These are phyloP conservation scores for Smittia aterrima DNA, from an alignment of 2,888 invertebrate species.

Conservation along the genomic window DNA sequence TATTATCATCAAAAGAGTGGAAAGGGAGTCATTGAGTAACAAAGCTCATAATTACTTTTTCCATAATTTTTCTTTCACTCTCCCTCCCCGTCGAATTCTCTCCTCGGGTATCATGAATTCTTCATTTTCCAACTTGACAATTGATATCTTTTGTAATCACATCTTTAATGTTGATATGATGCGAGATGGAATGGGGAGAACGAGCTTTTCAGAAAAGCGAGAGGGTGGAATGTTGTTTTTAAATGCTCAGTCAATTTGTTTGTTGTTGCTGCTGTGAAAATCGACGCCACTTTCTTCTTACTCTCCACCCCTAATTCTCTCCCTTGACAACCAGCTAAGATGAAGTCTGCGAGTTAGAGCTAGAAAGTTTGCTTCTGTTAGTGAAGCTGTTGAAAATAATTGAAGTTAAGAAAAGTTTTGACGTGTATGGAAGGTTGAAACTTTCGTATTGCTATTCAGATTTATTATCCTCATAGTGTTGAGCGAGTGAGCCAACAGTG, in stretches of 20 bases:
- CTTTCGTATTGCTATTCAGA: neutral
- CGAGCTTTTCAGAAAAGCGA: neutral
- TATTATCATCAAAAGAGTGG: no score
- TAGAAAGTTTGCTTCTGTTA: neutral
- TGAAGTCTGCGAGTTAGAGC: neutral
- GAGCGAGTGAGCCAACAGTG: neutral
- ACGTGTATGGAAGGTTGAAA: neutral
- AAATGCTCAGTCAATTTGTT: neutral
- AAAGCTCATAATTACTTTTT: neutral
- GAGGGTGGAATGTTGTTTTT: slow-evolving; percentile 2
- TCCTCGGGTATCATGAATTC: neutral
- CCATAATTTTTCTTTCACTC: neutral
- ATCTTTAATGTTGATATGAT: neutral
- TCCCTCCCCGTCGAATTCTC: neutral
- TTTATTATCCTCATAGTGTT: no score
- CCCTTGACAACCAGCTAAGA: neutral
- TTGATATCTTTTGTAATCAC: slow-evolving; percentile 8
- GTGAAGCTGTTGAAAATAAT: neutral
- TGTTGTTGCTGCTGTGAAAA: slow-evolving; percentile 1
- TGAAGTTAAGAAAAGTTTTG: neutral
- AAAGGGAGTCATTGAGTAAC: neutral
- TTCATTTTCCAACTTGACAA: neutral
- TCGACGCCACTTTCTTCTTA: neutral
- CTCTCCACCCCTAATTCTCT: neutral
- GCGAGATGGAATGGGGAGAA: neutral